These are phyloP conservation scores for Venturia canescens DNA, from an alignment of 1,140 invertebrate species.

Conservation along the genomic window DNA sequence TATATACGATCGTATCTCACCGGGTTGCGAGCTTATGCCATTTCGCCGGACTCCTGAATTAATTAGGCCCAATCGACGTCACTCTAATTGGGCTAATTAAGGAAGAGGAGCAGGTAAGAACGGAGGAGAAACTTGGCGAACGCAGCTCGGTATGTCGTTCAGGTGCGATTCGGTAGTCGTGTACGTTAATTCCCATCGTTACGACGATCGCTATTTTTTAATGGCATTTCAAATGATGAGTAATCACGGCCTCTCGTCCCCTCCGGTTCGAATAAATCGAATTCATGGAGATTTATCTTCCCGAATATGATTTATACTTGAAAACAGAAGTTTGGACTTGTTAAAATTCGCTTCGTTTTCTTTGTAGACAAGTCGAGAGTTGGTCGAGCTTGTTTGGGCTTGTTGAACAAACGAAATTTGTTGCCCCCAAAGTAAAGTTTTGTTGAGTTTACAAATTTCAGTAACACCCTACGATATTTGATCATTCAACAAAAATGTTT, in stretches of 20 bases:
- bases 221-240: conserved; percentile 15
- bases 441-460: no score
- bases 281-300: no score
- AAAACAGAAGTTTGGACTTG: no score
- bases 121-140: conserved; percentile 3
- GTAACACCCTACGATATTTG: no score
- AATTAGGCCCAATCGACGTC: conserved; percentile 70
- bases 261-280: no score
- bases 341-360: no score
- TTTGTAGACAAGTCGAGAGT: no score
- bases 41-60: conserved; percentile 58
- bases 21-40: conserved; percentile 36
- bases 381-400: no score
- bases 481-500: no score
- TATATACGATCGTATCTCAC: conserved; percentile 36
- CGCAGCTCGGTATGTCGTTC: conserved; percentile 44
- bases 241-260: not conserved
- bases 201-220: conserved; percentile 1
- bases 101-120: conserved; percentile 39
- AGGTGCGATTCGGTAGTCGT: conserved; percentile 34
- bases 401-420: no score
- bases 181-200: not conserved
- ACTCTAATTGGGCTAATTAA: conserved; percentile 74
- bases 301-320: no score
- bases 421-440: no score